Evolutionary conservation across 2,797 vertebrate genomes (phyloP).

Genomic region (Hydrolagus colliei): DNA sequence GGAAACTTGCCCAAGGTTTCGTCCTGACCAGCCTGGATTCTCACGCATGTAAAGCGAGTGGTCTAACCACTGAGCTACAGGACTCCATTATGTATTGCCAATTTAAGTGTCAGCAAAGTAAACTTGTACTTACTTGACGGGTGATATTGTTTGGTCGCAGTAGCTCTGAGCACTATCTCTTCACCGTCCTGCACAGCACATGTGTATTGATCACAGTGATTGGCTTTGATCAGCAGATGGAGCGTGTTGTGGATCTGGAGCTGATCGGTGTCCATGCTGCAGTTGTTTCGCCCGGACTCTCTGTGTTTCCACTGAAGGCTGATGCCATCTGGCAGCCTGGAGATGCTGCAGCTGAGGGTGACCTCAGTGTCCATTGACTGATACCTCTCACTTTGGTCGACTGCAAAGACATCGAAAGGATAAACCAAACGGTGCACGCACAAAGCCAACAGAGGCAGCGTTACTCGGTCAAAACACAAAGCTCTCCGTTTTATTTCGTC

Average conservation of each 20-base stretch:
- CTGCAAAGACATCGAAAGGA: not conserved
- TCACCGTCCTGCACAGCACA: conserved; percentile 6
- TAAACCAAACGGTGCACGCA: no score
- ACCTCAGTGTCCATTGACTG: not conserved
- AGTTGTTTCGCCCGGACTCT: not conserved
- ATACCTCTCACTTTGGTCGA: not conserved
- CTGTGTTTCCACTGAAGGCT: not conserved
- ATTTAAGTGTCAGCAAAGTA: not conserved
- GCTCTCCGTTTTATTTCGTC: no score
- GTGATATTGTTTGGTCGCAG: no score
- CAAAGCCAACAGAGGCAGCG: no score
- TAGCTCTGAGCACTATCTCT: not conserved
- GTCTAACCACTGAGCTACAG: no score
- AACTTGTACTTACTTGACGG: not conserved
- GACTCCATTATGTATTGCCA: no score
- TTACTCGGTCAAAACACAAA: no score
- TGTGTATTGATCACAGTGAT: not conserved
- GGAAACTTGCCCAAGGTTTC: no score
- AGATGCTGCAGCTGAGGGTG: not conserved
- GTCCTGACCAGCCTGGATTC: no score
- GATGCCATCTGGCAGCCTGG: not conserved
- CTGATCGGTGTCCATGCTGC: not conserved
- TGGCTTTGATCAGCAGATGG: not conserved
- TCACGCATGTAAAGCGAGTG: no score
- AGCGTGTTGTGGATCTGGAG: not conserved